Evolutionary conservation across 2,113 vertebrate genomes (phyloP).

Genomic region (Aphyosemion australe): DNA sequence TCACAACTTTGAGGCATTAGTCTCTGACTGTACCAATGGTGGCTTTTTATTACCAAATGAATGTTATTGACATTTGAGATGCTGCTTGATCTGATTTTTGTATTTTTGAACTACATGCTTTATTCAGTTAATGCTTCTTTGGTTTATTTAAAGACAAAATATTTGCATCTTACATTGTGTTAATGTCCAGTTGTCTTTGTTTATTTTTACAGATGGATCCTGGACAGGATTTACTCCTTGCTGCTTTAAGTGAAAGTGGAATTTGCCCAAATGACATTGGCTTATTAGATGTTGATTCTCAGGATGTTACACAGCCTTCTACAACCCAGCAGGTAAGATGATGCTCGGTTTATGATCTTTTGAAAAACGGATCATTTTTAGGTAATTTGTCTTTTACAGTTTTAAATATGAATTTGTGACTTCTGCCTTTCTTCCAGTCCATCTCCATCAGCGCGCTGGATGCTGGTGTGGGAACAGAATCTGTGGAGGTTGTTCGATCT

Average conservation of each 20-base stretch:
- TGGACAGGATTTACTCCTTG: conserved; percentile 97
- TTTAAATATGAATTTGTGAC: neutral
- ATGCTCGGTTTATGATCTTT: neutral
- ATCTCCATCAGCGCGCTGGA: conserved; percentile 88
- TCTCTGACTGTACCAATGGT: too few species aligned
- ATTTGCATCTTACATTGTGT: neutral
- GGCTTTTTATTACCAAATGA: too few species aligned
- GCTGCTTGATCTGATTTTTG: too few species aligned
- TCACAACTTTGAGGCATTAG: too few species aligned
- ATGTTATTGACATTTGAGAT: too few species aligned
- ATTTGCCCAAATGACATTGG: conserved; percentile 94
- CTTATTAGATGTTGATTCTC: conserved; percentile 90
- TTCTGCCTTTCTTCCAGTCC: conserved; percentile 76
- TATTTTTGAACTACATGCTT: too few species aligned
- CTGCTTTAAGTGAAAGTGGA: conserved; percentile 98
- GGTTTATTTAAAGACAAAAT: neutral
- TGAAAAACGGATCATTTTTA: too few species aligned
- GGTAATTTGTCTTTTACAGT: neutral
- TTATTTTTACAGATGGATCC: conserved; percentile 89
- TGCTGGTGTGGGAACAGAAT: conserved; percentile 83
- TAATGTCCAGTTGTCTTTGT: neutral
- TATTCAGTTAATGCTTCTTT: too few species aligned
- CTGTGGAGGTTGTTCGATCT: conserved; percentile 51
- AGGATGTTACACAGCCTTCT: conserved; percentile 83
- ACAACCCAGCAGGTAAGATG: conserved; percentile 87